Conservation (phyloP, 1,140 invertebrate genomes). For the Coboldia fuscipes region DNA sequence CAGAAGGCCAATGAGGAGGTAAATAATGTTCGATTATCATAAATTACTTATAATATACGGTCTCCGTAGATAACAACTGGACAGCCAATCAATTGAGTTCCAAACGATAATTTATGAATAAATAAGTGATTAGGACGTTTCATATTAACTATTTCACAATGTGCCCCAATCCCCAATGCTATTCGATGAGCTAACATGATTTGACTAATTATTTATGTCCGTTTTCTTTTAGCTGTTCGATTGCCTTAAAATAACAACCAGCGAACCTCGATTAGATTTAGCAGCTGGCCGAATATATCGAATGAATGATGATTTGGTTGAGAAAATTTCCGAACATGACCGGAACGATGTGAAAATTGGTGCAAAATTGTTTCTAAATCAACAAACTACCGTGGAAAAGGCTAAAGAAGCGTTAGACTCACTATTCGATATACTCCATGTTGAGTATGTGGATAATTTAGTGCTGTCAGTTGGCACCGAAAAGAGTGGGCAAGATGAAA, state of each 20-base stretch:
- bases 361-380: constrained; percentile 37
- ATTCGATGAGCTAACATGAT: not conserved
- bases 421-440: constrained; percentile 13
- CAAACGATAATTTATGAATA: not conserved
- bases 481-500: no score
- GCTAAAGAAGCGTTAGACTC: constrained; percentile 12
- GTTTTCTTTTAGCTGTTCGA: constrained; percentile 38
- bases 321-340: constrained; percentile 33
- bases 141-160: constrained; percentile 2
- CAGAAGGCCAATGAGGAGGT: constrained; percentile 69
- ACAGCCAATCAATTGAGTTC: not conserved
- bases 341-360: constrained; percentile 38
- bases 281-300: constrained; percentile 23
- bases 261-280: constrained; percentile 10
- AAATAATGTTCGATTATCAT: constrained; percentile 15
- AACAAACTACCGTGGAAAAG: constrained; percentile 11
- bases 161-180: not conserved
- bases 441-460: constrained; percentile 18
- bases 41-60: constrained; percentile 6
- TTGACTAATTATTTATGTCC: not conserved
- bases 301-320: constrained; percentile 28
- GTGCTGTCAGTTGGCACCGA: constrained; percentile 11
- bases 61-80: not conserved
- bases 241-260: constrained; percentile 39
- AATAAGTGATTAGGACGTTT: not conserved